These are phyloP conservation scores for Melanotus villosus DNA, from an alignment of 2,888 invertebrate genomes.

Conservation along the genomic window DNA sequence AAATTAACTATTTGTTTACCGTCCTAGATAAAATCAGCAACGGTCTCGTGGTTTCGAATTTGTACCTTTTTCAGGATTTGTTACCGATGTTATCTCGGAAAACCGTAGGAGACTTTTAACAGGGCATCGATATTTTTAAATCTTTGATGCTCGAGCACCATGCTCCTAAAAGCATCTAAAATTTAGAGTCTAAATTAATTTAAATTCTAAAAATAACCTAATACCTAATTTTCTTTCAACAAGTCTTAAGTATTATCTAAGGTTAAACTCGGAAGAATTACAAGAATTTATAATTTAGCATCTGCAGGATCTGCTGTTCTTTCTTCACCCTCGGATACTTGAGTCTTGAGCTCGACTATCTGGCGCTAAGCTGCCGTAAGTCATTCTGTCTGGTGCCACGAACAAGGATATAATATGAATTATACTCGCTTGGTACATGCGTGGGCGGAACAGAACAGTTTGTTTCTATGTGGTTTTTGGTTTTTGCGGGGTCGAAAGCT, in stretches of 20 bases:
- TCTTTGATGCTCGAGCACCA: background rate
- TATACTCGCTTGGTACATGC: background rate
- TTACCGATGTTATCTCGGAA: background rate
- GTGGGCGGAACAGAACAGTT: too few relatives aligned
- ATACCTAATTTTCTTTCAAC: constrained; percentile 28
- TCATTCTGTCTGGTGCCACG: constrained; percentile 36
- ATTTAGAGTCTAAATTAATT: too few relatives aligned
- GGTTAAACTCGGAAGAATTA: background rate
- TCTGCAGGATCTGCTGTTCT: constrained; percentile 37
- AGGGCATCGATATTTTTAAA: background rate
- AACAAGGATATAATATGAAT: constrained; percentile 17
- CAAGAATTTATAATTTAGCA: too few relatives aligned
- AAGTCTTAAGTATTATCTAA: constrained; percentile 16
- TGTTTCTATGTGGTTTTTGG: too few relatives aligned
- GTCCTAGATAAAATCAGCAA: background rate
- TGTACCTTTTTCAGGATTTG: constrained; percentile 7
- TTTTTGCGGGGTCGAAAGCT: too few relatives aligned
- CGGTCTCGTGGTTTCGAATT: constrained; percentile 14
- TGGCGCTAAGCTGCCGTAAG: constrained; percentile 37
- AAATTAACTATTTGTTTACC: constrained; percentile 23
- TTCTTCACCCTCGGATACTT: constrained; percentile 18
- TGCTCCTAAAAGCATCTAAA: background rate
- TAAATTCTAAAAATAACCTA: too few relatives aligned
- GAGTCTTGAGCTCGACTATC: constrained; percentile 25
- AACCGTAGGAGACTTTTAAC: background rate